Percentiles rank a stretch among this genome's conserved stretches.
These are phyloP conservation scores for Artibeus lituratus DNA, from an alignment of 2,797 vertebrate genomes.

Conservation along the genomic window DNA sequence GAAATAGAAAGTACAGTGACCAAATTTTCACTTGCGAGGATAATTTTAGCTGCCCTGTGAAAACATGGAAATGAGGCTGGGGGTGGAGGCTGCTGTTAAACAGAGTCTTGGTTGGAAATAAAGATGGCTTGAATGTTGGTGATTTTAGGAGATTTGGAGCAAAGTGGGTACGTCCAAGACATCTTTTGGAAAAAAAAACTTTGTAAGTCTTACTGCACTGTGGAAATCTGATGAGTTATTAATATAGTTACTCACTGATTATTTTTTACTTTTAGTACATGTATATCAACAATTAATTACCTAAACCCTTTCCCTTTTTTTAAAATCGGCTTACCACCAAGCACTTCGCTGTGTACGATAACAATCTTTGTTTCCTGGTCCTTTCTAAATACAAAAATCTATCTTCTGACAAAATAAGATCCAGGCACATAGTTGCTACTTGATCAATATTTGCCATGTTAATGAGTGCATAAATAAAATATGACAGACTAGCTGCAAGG, in stretches of 20 bases:
- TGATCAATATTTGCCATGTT: constrained; percentile 61
- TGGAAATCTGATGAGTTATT: background rate
- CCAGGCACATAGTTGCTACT: background rate
- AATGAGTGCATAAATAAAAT: constrained; percentile 62
- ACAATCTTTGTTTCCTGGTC: background rate
- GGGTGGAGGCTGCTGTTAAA: background rate
- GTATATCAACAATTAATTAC: background rate
- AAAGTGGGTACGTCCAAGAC: background rate
- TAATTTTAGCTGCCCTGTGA: background rate
- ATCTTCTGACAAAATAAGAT: constrained; percentile 30
- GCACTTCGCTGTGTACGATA: background rate
- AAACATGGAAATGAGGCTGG: background rate
- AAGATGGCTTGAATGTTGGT: background rate
- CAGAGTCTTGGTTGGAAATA: background rate
- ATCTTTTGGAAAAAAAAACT: background rate
- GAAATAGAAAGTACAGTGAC: background rate
- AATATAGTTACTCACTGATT: background rate
- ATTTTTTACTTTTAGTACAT: background rate
- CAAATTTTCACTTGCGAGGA: background rate
- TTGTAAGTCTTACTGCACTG: background rate
- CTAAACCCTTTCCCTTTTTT: background rate
- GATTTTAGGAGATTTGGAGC: background rate
- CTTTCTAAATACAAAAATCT: constrained; percentile 5
- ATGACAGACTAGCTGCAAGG: constrained; percentile 5
- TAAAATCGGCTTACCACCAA: background rate